A percentile compares a stretch with the other conserved stretches of the same genome.
phyloP scores from a whole-genome alignment of 2,113 vertebrate species.

The Apteryx owenii region DNA sequence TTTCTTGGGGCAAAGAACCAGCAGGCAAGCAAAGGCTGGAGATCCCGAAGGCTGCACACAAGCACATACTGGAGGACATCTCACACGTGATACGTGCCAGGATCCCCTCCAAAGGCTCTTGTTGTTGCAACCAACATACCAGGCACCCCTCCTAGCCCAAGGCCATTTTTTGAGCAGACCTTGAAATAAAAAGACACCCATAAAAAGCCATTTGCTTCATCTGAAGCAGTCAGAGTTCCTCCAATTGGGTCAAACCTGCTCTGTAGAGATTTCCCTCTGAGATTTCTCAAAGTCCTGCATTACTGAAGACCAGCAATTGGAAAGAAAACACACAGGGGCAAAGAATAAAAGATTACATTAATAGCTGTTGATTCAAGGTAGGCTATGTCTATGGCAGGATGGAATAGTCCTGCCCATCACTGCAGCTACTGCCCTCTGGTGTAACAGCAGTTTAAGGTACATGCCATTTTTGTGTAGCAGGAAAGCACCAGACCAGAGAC shows the following conservation, averaged over 20 bases:
- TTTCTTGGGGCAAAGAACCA: not conserved
- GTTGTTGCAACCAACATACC: not conserved
- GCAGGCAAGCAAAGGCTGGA: not conserved
- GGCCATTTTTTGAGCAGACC: not conserved
- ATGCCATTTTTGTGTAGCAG: accelerated
- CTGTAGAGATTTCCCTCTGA: not conserved
- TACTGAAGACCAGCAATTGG: not conserved
- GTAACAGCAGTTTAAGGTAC: not conserved
- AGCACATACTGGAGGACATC: not conserved
- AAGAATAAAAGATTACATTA: not conserved
- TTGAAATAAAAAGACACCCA: not conserved
- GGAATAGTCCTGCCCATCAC: not conserved
- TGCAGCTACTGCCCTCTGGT: accelerated
- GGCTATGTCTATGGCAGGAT: accelerated
- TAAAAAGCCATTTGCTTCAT: not conserved
- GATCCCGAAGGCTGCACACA: too few relatives aligned
- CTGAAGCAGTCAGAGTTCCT: not conserved
- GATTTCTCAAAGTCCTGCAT: not conserved
- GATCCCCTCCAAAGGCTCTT: not conserved
- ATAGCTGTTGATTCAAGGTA: not conserved
- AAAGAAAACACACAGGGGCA: not conserved
- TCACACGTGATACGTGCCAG: too few relatives aligned
- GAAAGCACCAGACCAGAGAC: not conserved
- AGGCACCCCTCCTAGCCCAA: not conserved
- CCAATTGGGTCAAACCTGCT: not conserved